These are phyloP conservation scores for Athetis lepigone DNA, from an alignment of 2,888 invertebrate genomes.

Conservation along the genomic window DNA sequence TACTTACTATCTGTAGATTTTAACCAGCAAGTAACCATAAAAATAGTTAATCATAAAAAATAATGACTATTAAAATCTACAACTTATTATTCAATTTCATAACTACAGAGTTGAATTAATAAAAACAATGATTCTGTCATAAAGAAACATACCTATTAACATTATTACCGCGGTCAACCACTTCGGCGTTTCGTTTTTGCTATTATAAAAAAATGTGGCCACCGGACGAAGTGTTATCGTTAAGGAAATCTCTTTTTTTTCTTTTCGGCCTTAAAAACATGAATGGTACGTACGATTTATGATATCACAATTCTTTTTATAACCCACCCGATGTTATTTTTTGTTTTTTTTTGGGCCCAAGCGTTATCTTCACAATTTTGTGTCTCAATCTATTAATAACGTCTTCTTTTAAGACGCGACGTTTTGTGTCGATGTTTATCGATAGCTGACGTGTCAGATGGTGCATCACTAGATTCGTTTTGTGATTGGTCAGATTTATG, in stretches of 20 bases:
- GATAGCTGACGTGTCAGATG: constrained; percentile 73
- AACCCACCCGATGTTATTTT: constrained; percentile 81
- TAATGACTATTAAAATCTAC: constrained; percentile 26
- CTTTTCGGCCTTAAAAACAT: constrained; percentile 80
- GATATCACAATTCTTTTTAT: constrained; percentile 88
- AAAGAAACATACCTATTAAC: constrained; percentile 61
- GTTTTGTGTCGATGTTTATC: constrained; percentile 80
- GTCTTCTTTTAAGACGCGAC: constrained; percentile 85
- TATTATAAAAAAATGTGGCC: constrained; percentile 78
- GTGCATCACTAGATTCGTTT: constrained; percentile 70
- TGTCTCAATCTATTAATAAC: constrained; percentile 90
- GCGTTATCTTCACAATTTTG: constrained; percentile 86
- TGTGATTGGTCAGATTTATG: constrained; percentile 59
- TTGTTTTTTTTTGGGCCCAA: constrained; percentile 69
- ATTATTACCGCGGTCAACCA: constrained; percentile 65
- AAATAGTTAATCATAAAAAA: constrained; percentile 24
- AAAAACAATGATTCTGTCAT: constrained; percentile 55
- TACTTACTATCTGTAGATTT: constrained; percentile 13
- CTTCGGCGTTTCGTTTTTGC: constrained; percentile 71
- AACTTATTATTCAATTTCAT: constrained; percentile 37
- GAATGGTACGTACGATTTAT: constrained; percentile 89
- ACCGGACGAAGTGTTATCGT: constrained; percentile 87
- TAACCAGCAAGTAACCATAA: not conserved
- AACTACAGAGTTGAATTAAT: constrained; percentile 36
- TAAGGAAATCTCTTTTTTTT: constrained; percentile 87